Evolutionary conservation across 2,888 invertebrate species (phyloP), one percentile per base, ranked within the genome.

Genomic region (Leptinotarsa peninsularis): DNA sequence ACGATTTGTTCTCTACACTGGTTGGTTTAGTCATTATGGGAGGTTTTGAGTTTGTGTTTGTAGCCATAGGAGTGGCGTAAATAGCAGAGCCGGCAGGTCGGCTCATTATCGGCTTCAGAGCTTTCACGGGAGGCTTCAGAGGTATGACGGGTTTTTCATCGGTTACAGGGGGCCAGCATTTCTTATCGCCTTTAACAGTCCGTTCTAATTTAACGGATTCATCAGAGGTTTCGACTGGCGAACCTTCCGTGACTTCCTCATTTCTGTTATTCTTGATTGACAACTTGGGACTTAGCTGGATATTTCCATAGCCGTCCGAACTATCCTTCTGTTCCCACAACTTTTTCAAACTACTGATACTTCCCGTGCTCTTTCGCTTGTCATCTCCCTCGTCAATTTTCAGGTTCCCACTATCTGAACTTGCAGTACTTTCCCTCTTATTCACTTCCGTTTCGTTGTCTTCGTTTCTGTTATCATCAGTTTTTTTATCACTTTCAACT

Each of bases 271-370:
- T 89, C 84, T 91, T 91, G 33, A 90, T 78, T 23, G 89, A 89
- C 81, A 93, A 88, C 86, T 94, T 94, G 0, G 93, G 93, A 83
- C 93, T 93, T 63, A 93, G 87, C 76, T 93, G 92, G 67, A 92
- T 90, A 79, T 90, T 90, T 49, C 89, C 88, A 58, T 86, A 87
- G 67, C 80, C 82, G 79, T 89, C 89, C 67, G 85, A 83, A 4
- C 88, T 88, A 86, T 94, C 94, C 86, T 94, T 95, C 80, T 93
- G 94, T 89, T 97, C 97, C 97, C 97, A 97, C 79, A 97, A 89
- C 88, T 96, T 96, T 88, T 97, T 97, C 84, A 97, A 90, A 88
- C 96, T 97, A 87, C 94, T 96, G 85, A 97, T 97, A 89, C 96
- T 96, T 78, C 97, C 97, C 68, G 96, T 96, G 88, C 96, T 96